These are phyloP conservation scores for Hofmannophila pseudospretella DNA, from an alignment of 2,888 invertebrate species.

Conservation along the genomic window DNA sequence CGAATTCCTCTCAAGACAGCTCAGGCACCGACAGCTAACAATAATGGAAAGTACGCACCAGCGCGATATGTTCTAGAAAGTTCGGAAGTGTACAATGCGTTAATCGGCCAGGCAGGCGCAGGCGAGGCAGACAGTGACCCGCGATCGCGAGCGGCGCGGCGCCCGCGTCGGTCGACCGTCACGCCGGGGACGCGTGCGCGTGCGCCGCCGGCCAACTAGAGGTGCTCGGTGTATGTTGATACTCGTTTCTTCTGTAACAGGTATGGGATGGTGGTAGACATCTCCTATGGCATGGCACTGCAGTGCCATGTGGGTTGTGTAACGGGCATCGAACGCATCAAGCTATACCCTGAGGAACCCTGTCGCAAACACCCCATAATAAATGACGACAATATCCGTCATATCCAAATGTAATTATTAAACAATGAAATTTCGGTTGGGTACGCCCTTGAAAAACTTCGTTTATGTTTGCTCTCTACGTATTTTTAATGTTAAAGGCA, in stretches of 20 bases:
- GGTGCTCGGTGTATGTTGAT: background rate
- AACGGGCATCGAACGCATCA: too few species aligned
- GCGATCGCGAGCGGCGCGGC: slow-evolving; percentile 14
- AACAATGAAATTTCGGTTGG: too few species aligned
- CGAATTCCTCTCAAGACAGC: background rate
- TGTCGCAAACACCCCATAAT: too few species aligned
- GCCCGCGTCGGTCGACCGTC: slow-evolving; percentile 14
- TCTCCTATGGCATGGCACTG: too few species aligned
- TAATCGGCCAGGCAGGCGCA: slow-evolving; percentile 15
- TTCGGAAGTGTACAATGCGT: slow-evolving; percentile 15
- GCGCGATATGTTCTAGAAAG: slow-evolving; percentile 22
- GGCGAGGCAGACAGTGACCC: slow-evolving; percentile 21
- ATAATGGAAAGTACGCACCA: background rate
- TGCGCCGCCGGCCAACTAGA: slow-evolving; percentile 6
- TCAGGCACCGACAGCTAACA: background rate
- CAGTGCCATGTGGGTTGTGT: too few species aligned
- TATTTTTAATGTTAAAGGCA: too few species aligned
- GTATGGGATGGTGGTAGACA: too few species aligned
- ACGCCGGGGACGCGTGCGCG: slow-evolving; percentile 25
- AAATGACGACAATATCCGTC: too few species aligned
- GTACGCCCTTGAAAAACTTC: too few species aligned
- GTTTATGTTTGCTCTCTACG: too few species aligned
- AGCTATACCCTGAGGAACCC: too few species aligned
- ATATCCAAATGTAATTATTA: too few species aligned
- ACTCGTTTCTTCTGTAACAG: background rate